These are phyloP conservation scores for Cacoxenus indagator DNA, from an alignment of 2,888 invertebrate genomes.

Conservation along the genomic window DNA sequence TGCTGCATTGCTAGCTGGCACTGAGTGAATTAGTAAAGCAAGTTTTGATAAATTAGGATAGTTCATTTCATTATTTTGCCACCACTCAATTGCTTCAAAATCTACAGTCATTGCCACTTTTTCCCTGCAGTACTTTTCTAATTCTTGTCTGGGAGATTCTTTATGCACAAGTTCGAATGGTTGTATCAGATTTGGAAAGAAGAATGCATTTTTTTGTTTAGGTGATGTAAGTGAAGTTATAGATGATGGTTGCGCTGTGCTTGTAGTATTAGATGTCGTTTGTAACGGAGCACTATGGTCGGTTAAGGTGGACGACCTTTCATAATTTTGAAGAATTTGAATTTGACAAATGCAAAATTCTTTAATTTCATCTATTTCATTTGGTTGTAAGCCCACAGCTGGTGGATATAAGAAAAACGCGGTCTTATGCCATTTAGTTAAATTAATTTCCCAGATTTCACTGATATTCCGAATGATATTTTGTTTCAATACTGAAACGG, in stretches of 20 bases:
- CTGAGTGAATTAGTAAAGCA: neutral
- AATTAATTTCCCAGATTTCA: conserved; percentile 25
- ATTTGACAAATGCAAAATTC: conserved; percentile 23
- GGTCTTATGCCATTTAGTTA: conserved; percentile 23
- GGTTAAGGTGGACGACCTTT: too few species aligned
- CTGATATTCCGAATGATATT: neutral
- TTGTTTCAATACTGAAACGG: conserved; percentile 19
- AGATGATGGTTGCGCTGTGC: neutral
- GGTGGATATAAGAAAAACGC: conserved; percentile 27
- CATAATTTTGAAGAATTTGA: neutral
- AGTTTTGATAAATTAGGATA: conserved; percentile 20
- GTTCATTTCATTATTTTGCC: conserved; percentile 23
- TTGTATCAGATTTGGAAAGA: neutral
- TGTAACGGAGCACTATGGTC: too few species aligned
- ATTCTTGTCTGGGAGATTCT: neutral
- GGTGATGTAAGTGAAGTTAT: neutral
- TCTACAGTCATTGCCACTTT: conserved; percentile 23
- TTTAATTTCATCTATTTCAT: conserved; percentile 21
- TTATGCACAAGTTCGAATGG: neutral
- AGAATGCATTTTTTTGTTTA: neutral
- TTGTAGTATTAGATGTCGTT: neutral
- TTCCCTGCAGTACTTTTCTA: conserved; percentile 26
- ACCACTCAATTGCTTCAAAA: conserved; percentile 29
- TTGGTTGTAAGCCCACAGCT: conserved; percentile 20
- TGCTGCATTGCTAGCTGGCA: too few species aligned